Conservation (phyloP, 2,888 invertebrate species). For the Temnothorax rugatulus region DNA sequence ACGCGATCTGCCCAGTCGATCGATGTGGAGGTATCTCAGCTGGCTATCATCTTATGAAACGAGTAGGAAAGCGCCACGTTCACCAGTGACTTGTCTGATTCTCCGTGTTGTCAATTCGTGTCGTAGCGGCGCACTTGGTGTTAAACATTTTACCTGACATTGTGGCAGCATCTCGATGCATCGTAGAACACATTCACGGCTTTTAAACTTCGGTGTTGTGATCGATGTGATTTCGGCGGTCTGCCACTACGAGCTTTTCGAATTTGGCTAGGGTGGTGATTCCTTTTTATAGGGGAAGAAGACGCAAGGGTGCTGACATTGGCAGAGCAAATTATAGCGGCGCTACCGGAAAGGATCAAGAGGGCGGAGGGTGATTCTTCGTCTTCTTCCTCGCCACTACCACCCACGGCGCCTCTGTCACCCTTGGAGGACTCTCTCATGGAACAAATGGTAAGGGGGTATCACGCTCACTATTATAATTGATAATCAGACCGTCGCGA, state of each 20-base stretch:
- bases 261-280: constrained; percentile 81
- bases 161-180: constrained; percentile 56
- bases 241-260: constrained; percentile 69
- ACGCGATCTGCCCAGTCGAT: constrained; percentile 48
- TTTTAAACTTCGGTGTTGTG: constrained; percentile 79
- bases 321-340: constrained; percentile 99
- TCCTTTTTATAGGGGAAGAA: constrained; percentile 92
- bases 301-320: constrained; percentile 96
- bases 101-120: constrained; percentile 21
- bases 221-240: constrained; percentile 77
- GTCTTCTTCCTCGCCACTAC: constrained; percentile 85
- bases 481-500: background rate
- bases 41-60: background rate
- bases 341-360: constrained; percentile 99
- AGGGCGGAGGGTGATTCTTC: constrained; percentile 86
- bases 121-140: constrained; percentile 44
- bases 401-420: constrained; percentile 82
- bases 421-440: constrained; percentile 84
- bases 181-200: constrained; percentile 69
- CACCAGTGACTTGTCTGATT: constrained; percentile 17
- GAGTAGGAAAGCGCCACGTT: constrained; percentile 15
- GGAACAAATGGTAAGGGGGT: constrained; percentile 86
- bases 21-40: constrained; percentile 47
- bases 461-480: background rate
- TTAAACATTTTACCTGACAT: constrained; percentile 39